A percentile compares a stretch with the other conserved stretches of the same genome.
Conservation (phyloP, 2,888 invertebrate genomes). For the Dilophus febrilis region DNA sequence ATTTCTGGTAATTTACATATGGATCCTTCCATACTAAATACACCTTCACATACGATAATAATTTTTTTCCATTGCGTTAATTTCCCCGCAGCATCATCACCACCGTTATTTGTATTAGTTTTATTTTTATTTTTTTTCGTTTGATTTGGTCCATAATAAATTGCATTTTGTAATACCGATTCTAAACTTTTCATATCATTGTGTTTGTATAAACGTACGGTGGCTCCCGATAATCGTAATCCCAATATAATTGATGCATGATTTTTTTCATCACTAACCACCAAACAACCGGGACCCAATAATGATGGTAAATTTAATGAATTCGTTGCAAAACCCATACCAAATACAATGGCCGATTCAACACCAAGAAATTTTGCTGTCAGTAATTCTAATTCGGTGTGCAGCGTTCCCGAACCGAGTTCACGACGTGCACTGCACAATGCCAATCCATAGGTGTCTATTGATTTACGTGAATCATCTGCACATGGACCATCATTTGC, state of each 20-base stretch:
- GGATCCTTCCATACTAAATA: conserved; percentile 98
- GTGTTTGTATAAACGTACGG: conserved; percentile 74
- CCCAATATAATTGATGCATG: conserved; percentile 95
- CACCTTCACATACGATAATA: conserved; percentile 85
- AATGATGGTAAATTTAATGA: conserved; percentile 81
- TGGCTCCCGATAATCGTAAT: conserved; percentile 68
- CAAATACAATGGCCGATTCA: conserved; percentile 87
- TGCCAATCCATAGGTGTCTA: conserved; percentile 57
- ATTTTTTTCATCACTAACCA: conserved; percentile 91
- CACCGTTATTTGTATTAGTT: conserved; percentile 41
- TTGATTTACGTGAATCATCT: conserved; percentile 47
- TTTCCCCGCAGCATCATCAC: too few species aligned
- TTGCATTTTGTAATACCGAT: conserved; percentile 51
- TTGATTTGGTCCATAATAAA: conserved; percentile 62
- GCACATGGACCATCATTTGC: conserved; percentile 63
- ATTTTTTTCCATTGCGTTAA: conserved; percentile 93
- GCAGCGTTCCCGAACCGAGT: conserved; percentile 55
- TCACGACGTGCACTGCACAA: conserved; percentile 63
- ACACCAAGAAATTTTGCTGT: conserved; percentile 80
- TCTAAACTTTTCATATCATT: conserved; percentile 72
- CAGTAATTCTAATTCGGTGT: conserved; percentile 61
- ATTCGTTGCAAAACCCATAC: conserved; percentile 99
- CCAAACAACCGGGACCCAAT: conserved; percentile 66
- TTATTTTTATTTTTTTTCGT: too few species aligned
- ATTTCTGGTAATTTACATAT: conserved; percentile 78